Evolutionary conservation across 2,888 invertebrate species (phyloP).

Genomic region (Cheilosia urbana): DNA sequence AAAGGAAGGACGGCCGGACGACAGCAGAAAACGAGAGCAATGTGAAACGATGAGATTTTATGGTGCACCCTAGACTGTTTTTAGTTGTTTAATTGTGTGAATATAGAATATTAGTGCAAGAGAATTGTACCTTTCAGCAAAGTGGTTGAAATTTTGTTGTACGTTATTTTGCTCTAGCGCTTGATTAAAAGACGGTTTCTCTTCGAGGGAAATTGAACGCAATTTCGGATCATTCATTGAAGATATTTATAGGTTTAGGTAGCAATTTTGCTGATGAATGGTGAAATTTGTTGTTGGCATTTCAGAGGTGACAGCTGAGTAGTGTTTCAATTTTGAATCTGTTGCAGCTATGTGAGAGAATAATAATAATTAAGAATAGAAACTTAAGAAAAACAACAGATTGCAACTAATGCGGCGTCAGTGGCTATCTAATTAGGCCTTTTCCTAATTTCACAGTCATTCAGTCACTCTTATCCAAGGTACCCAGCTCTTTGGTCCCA

Average conservation of each 20-base stretch:
- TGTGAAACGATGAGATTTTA: conserved; percentile 47
- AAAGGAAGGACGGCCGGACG: conserved; percentile 27
- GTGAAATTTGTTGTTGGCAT: background rate
- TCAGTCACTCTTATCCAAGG: no score
- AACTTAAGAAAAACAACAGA: no score
- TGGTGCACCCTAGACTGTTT: conserved; percentile 12
- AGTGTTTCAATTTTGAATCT: background rate
- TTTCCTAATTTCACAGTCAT: no score
- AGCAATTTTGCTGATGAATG: background rate
- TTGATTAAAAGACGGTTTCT: conserved; percentile 51
- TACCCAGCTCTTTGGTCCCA: no score
- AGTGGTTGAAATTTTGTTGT: conserved; percentile 34
- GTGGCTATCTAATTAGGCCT: no score
- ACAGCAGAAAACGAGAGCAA: background rate
- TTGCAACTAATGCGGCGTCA: no score
- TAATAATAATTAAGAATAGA: no score
- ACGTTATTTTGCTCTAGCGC: conserved; percentile 22
- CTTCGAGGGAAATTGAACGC: conserved; percentile 36
- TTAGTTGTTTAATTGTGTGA: conserved; percentile 58
- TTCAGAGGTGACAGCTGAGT: background rate
- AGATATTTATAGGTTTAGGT: conserved; percentile 19
- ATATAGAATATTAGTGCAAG: conserved; percentile 28
- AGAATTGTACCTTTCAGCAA: conserved; percentile 37
- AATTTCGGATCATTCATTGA: conserved; percentile 17
- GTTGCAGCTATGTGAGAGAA: no score